These are phyloP conservation scores for Crossoptilon crossoptilon DNA, from an alignment of 2,797 vertebrate species.

Conservation along the genomic window DNA sequence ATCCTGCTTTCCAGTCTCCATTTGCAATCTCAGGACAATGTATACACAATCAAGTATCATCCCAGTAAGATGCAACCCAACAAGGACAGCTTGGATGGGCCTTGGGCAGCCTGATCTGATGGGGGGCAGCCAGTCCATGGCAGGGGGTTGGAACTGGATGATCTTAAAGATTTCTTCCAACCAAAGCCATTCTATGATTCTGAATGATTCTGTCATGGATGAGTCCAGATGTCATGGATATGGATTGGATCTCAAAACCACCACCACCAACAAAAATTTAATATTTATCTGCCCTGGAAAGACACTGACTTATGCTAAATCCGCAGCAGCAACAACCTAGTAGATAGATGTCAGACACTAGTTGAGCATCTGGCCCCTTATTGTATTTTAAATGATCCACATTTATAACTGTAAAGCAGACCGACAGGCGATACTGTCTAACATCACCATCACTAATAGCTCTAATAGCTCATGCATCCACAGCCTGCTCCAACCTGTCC, in stretches of 20 bases:
- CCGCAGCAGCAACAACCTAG: background rate
- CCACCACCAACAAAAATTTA: background rate
- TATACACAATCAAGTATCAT: background rate
- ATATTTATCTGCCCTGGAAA: slow-evolving; percentile 12
- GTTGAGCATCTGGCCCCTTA: slow-evolving; percentile 52
- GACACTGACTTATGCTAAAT: slow-evolving; percentile 34
- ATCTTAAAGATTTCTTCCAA: too few species aligned
- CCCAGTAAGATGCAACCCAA: accelerated
- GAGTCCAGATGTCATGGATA: background rate
- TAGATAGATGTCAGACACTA: slow-evolving; percentile 49
- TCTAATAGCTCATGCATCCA: slow-evolving; percentile 62
- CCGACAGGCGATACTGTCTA: slow-evolving; percentile 56
- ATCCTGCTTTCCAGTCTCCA: background rate
- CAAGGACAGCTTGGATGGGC: too few species aligned
- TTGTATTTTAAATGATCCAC: slow-evolving; percentile 64
- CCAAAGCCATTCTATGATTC: too few species aligned
- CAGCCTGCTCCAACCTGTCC: slow-evolving; percentile 26
- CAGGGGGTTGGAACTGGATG: too few species aligned
- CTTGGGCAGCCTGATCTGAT: too few species aligned
- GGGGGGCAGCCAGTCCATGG: too few species aligned
- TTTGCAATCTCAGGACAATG: background rate
- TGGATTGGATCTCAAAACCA: background rate
- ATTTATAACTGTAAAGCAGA: slow-evolving; percentile 72
- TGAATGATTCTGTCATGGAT: too few species aligned
- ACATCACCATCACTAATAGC: slow-evolving; percentile 62